Base-by-base conservation (phyloP, 2,113 vertebrate species). In the Heterotis niloticus region DNA sequence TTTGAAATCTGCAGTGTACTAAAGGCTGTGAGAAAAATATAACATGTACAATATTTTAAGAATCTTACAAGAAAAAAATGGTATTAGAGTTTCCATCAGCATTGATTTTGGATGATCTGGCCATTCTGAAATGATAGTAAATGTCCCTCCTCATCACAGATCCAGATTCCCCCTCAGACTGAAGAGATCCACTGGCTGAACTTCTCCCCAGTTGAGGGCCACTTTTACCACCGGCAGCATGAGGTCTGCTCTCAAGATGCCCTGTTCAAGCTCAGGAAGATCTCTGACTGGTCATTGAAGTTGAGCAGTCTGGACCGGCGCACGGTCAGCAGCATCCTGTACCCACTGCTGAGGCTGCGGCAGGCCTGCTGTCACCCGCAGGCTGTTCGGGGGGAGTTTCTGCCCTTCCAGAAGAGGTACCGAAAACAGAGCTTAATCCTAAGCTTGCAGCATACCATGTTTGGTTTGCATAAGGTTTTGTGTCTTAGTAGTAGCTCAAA, bases 361-460 rank as follows among this genome's bases (percentile, higher is more conserved):
- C 98, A 99, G 91, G 98, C 98, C 85, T 99, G 98, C 90, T 99
- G 98, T 89, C 98, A 99, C 77, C 98, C 98, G 0, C 98, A 99
- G 91, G 98, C 97, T 5, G 98, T 99, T 79, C 92, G 98, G 18
- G 97, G 98, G 73, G 98, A 99, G 85, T 99, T 99, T 86, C 86
- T 99, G 81, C 98, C 97, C 0, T 90, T 99, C n/a, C 98, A 99
- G 81, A 99, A 98, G 89, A 99, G 98, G 98, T 99, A 80, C 34
- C 34, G 7, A 7, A 52, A 24, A n/a, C 56, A 11, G 7, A 24
- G 51, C 56, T 73, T 18, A 18, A 65, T 0, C 20, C 65, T 52
- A 18, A 62, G 60, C 60, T 44, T 44, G 34, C 3, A 44, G 7
- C 7, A 7, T 44, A 44, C 34, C 7, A 57, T 23, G 20, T 28